Conservation (phyloP, 2,797 vertebrate species). For the Silurus lanzhouensis region DNA sequence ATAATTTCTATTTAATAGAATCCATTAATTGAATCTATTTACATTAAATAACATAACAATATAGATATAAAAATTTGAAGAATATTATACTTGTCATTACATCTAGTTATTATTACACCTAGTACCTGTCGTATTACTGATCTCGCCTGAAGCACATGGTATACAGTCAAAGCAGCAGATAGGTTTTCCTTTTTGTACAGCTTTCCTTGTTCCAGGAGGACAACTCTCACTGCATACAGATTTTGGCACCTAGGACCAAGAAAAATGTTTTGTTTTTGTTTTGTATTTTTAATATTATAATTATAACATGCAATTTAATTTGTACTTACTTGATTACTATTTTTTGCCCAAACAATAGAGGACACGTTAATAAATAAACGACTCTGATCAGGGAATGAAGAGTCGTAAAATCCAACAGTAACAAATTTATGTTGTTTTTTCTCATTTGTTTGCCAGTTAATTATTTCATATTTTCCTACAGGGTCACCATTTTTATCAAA, state of each 20-base stretch:
- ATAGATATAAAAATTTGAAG: too few relatives aligned
- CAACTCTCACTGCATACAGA: constrained; percentile 74
- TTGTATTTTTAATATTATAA: too few relatives aligned
- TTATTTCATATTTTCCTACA: constrained; percentile 69
- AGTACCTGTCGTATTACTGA: constrained; percentile 72
- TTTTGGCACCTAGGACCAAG: constrained; percentile 62
- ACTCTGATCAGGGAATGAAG: constrained; percentile 61
- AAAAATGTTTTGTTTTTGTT: constrained; percentile 50
- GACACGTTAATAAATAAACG: constrained; percentile 62
- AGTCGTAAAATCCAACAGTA: constrained; percentile 71
- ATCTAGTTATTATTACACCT: background rate
- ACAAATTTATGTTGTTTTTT: constrained; percentile 64
- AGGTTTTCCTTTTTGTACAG: constrained; percentile 68
- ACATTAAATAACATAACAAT: background rate
- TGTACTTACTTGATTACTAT: constrained; percentile 56
- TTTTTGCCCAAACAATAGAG: constrained; percentile 66
- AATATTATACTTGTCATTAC: too few relatives aligned
- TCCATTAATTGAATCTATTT: background rate
- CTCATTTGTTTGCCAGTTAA: constrained; percentile 71
- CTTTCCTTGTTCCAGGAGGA: constrained; percentile 67
- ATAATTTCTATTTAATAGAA: background rate
- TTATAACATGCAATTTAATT: constrained; percentile 1
- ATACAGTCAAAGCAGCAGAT: constrained; percentile 72
- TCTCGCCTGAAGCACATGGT: constrained; percentile 71
- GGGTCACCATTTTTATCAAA: constrained; percentile 72